Percentiles rank a stretch among this genome's conserved stretches.
phyloP scores from a whole-genome alignment of 1,140 invertebrate genomes.

The Bactericera cockerelli region DNA sequence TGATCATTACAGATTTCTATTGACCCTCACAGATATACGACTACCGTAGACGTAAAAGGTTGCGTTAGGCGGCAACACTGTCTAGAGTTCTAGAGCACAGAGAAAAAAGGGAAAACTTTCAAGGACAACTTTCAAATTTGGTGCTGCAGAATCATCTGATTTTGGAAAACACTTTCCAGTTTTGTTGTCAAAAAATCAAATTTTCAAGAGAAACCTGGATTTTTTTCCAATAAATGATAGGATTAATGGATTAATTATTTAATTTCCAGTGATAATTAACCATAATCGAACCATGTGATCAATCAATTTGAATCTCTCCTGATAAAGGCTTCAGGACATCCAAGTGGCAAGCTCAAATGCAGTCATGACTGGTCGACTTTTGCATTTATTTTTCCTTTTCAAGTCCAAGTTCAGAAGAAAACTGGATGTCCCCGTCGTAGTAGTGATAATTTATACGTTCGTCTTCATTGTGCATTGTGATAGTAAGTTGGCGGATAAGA shows the following conservation, averaged over 20 bases:
- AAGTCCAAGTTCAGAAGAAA: slow-evolving; percentile 19
- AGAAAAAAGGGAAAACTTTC: slow-evolving; percentile 18
- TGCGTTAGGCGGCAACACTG: slow-evolving; percentile 35
- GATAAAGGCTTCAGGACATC: too few relatives aligned
- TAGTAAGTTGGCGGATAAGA: slow-evolving; percentile 24
- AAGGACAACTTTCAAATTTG: background rate
- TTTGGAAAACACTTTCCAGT: background rate
- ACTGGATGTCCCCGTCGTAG: slow-evolving; percentile 16
- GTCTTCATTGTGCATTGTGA: slow-evolving; percentile 21
- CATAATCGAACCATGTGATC: too few relatives aligned
- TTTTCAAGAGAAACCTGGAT: too few relatives aligned
- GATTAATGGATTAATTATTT: too few relatives aligned
- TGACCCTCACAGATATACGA: slow-evolving; percentile 3
- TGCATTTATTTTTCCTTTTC: slow-evolving; percentile 15
- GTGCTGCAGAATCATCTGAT: background rate
- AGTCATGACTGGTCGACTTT: too few relatives aligned
- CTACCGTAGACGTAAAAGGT: slow-evolving; percentile 29
- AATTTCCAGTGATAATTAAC: too few relatives aligned
- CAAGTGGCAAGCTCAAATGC: too few relatives aligned
- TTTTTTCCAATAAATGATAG: too few relatives aligned
- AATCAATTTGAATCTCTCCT: too few relatives aligned
- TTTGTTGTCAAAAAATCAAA: too few relatives aligned
- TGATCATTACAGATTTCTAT: too few relatives aligned
- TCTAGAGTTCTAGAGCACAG: too few relatives aligned
- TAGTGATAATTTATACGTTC: slow-evolving; percentile 1